Evolutionary conservation across 1,140 invertebrate genomes (phyloP).

Genomic region (Megalonaias nervosa): DNA sequence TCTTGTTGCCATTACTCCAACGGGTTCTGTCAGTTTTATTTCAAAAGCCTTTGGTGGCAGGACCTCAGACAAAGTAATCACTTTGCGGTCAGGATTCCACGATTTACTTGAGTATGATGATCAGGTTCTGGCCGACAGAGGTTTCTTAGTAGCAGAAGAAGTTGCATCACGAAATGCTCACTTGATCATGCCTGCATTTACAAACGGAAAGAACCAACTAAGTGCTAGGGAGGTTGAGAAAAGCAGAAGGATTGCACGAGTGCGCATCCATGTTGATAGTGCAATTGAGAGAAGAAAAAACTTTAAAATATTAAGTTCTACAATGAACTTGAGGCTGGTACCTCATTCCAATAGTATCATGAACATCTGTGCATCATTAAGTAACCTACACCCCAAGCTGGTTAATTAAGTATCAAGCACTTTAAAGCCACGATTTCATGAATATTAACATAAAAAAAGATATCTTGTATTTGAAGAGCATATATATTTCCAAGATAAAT

Average conservation of each 20-base stretch:
- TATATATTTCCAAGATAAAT: no score
- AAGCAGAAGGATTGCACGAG: not conserved
- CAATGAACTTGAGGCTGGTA: no score
- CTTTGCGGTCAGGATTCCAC: constrained; percentile 18
- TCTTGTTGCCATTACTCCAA: constrained; percentile 30
- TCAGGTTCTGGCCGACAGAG: constrained; percentile 31
- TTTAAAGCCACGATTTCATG: no score
- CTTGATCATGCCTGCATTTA: constrained; percentile 29
- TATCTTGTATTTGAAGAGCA: no score
- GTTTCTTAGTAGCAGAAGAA: constrained; percentile 31
- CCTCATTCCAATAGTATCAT: no score
- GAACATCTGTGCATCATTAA: no score
- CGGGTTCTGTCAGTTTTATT: constrained; percentile 29
- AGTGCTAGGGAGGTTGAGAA: not conserved
- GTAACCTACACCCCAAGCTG: no score
- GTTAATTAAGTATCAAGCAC: no score
- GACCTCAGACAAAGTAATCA: constrained; percentile 36
- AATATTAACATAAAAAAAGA: no score
- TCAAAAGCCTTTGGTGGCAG: constrained; percentile 36
- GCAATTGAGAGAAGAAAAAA: no score
- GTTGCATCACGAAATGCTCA: constrained; percentile 8
- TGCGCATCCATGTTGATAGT: no score
- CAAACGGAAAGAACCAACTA: constrained; percentile 15
- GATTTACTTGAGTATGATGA: constrained; percentile 33
- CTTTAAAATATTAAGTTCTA: no score